Base-by-base conservation (phyloP, 2,797 vertebrate genomes). In the Hephaestus fuliginosus region DNA sequence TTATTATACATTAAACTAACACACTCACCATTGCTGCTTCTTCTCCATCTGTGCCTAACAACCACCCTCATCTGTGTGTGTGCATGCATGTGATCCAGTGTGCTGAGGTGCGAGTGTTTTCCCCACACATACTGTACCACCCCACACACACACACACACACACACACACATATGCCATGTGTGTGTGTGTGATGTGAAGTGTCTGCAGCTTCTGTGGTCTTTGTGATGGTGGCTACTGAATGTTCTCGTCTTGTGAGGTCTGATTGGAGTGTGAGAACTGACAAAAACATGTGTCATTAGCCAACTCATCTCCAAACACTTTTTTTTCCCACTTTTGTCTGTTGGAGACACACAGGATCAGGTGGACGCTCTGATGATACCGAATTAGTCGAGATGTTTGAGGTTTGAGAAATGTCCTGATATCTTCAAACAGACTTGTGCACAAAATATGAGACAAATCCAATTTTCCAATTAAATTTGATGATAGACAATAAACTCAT, bases 211-310 rank as follows among this genome's bases (percentile, higher is more conserved):
- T 90, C 64, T 87, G 85, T 91, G 78, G 80, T 90, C 15, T 78
- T 84, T 85, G 89, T 91, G 88, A 64, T 75, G 74, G 80, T 89
- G 79, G 86, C 86, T 79, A 39, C 70, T 83, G 82, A 61, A 84
- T 85, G 86, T 68, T 90, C 36, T 83, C 5, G 70, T 89, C 78
- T 76, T 60, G 73, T 85, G 74, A 79, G 12, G 76, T 89, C 58
- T 89, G 91, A 77, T 49, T 88, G 87, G 36, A 84, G 91, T 89
- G 89, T 85, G 88, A 88, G 92, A 94, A 94, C 91, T 94, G 93
- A 95, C 93, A 90, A 60, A 86, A 85, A 90, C 73, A 52, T 81
- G 63, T 85, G 62, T 85, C 90, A 91, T 91, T 46, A 88, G 83
- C 79, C 86, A 85, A 88, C 74, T 90, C 86, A 88, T 91, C 87